phyloP scores from a whole-genome alignment of 2,113 vertebrate species.

The Dipodomys stephensi region DNA sequence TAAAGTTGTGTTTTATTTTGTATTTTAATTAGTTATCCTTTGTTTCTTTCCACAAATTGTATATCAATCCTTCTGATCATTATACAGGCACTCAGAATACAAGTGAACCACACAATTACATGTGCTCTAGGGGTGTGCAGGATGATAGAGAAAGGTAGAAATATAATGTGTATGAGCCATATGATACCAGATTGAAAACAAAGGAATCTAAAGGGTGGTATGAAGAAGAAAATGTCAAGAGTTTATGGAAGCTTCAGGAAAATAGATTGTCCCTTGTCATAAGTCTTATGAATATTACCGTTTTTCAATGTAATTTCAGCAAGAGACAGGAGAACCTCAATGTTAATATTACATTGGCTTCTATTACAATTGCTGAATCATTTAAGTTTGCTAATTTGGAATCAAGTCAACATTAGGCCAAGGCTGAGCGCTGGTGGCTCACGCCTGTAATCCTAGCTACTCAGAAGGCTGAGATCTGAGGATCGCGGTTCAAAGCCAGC shows the following conservation, averaged over 20 bases:
- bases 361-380: background rate
- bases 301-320: constrained; percentile 33
- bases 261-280: background rate
- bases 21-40: background rate
- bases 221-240: background rate
- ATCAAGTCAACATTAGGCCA: background rate
- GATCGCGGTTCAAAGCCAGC: too few relatives aligned
- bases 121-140: background rate
- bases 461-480: too few relatives aligned
- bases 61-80: background rate
- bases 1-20: background rate
- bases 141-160: background rate
- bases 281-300: background rate
- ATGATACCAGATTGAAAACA: background rate
- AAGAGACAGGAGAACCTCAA: background rate
- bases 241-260: background rate
- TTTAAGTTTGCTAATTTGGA: background rate
- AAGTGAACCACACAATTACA: background rate
- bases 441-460: too few relatives aligned
- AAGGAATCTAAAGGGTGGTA: background rate
- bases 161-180: background rate
- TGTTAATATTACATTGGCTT: background rate
- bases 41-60: background rate
- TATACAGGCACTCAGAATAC: fast-evolving
- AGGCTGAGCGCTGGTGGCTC: too few relatives aligned